Evolutionary conservation across 2,888 invertebrate species (phyloP).

Genomic region (Elmis aenea): DNA sequence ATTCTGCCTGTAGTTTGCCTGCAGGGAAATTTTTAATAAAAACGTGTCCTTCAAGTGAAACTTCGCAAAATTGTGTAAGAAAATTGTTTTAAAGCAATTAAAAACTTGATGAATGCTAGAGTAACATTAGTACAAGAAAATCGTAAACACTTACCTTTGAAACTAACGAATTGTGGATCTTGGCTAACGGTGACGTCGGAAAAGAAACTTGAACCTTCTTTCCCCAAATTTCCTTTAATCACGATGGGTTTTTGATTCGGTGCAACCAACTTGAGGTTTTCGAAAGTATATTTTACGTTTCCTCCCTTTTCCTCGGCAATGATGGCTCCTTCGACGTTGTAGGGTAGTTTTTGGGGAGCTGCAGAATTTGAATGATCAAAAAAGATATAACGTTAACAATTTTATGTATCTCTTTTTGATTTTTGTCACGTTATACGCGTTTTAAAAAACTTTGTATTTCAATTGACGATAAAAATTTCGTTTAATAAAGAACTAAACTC

Average conservation of each 20-base stretch:
- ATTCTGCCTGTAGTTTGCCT: conserved; percentile 1
- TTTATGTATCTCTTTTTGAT: conserved; percentile 13
- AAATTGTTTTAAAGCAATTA: too few relatives aligned
- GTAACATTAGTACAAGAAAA: too few relatives aligned
- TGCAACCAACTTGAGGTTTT: conserved; percentile 51
- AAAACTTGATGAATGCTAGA: too few relatives aligned
- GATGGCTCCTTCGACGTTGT: conserved; percentile 53
- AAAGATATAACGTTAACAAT: too few relatives aligned
- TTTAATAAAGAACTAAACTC: too few relatives aligned
- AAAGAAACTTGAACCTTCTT: conserved; percentile 43
- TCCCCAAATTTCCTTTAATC: conserved; percentile 51
- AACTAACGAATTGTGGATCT: conserved; percentile 46
- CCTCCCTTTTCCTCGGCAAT: conserved; percentile 46
- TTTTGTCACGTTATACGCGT: conserved; percentile 19
- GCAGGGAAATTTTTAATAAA: too few relatives aligned
- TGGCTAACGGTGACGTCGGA: conserved; percentile 51
- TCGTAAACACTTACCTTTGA: conserved; percentile 47
- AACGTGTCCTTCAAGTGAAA: too few relatives aligned
- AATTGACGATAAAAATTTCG: too few relatives aligned
- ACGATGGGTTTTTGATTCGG: conserved; percentile 46
- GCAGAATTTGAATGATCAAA: too few relatives aligned
- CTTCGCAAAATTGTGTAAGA: too few relatives aligned
- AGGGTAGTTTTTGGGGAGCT: conserved; percentile 35
- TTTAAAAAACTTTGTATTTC: too few relatives aligned
- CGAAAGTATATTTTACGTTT: conserved; percentile 52